phyloP scores from a whole-genome alignment of 2,888 invertebrate genomes.

The Elegia similella region DNA sequence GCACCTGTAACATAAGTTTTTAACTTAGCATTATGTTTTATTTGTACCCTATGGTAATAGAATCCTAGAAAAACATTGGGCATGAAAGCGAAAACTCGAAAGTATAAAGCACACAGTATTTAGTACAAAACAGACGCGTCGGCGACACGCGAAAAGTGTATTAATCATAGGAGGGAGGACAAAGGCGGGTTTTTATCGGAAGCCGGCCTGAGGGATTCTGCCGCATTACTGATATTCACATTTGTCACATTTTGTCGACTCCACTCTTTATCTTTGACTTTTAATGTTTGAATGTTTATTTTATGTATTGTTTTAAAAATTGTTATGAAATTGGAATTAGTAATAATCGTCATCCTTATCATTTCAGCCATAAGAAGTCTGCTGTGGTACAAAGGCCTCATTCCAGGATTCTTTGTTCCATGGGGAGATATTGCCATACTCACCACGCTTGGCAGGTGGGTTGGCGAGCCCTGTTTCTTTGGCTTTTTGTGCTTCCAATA shows the following conservation, averaged over 20 bases:
- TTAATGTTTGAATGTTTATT: not conserved
- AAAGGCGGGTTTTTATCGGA: conserved; percentile 33
- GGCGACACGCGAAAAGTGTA: conserved; percentile 33
- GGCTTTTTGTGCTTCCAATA: too few species aligned
- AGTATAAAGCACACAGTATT: conserved; percentile 4
- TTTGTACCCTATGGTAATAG: too few species aligned
- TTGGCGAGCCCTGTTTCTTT: too few species aligned
- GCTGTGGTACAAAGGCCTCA: too few species aligned
- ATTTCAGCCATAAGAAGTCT: too few species aligned
- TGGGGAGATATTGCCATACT: too few species aligned
- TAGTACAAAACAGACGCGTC: conserved; percentile 22
- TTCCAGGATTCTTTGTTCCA: too few species aligned
- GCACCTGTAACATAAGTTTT: too few species aligned
- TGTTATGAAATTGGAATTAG: too few species aligned
- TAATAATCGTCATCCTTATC: too few species aligned
- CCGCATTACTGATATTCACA: conserved; percentile 28
- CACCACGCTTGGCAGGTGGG: too few species aligned
- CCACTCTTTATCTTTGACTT: conserved; percentile 5
- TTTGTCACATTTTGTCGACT: conserved; percentile 31
- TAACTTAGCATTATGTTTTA: too few species aligned
- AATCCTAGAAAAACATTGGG: not conserved
- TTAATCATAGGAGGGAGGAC: conserved; percentile 33
- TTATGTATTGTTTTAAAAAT: not conserved
- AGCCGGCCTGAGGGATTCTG: conserved; percentile 26
- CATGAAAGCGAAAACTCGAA: not conserved